Evolutionary conservation across 2,797 vertebrate species (phyloP).

Genomic region (Australoheros facetus): DNA sequence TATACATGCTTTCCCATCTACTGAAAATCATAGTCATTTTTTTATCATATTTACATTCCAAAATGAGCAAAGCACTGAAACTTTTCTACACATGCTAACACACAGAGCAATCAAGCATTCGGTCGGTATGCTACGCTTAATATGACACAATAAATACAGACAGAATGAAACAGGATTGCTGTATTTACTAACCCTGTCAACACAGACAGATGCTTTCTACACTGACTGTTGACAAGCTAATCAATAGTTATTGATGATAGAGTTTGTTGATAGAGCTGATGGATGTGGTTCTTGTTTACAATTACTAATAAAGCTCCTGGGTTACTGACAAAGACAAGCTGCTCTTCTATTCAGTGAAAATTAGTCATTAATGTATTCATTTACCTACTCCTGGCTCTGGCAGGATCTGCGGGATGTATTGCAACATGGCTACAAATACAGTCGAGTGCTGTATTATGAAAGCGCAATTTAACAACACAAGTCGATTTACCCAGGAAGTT

Average conservation of each 20-base stretch:
- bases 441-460: not conserved
- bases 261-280: slow-evolving; percentile 19
- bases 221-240: slow-evolving; percentile 28
- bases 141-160: slow-evolving; percentile 23
- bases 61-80: not conserved
- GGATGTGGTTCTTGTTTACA: slow-evolving; percentile 50
- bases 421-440: not conserved
- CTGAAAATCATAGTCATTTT: not conserved
- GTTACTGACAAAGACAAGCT: slow-evolving; percentile 34
- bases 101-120: not conserved
- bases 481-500: slow-evolving; percentile 3
- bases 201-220: slow-evolving; percentile 32
- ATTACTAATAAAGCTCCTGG: slow-evolving; percentile 46
- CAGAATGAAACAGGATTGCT: slow-evolving; percentile 15
- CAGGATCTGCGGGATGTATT: not conserved
- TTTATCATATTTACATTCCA: not conserved
- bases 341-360: slow-evolving; percentile 21
- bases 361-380: slow-evolving; percentile 32
- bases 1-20: not conserved
- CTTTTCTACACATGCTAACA: not conserved
- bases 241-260: slow-evolving; percentile 61
- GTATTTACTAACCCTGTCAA: slow-evolving; percentile 13
- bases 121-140: slow-evolving; percentile 27
- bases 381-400: not conserved
- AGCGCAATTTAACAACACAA: not conserved